A percentile compares a stretch with the other conserved stretches of the same genome.
Evolutionary conservation across 2,113 vertebrate species (phyloP).

Genomic region (Urocitellus parryii): DNA sequence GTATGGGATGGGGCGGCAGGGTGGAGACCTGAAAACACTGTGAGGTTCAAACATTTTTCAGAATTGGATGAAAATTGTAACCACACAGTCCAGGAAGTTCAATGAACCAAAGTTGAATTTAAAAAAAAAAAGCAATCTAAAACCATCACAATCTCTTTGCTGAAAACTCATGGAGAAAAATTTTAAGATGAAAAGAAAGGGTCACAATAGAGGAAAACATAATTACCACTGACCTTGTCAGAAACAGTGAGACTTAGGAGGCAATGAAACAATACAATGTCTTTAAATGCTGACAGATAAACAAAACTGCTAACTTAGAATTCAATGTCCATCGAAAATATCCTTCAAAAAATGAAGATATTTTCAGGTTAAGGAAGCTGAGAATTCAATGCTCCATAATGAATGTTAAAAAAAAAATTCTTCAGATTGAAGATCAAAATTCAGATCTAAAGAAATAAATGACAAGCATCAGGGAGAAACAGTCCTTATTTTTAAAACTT

Average conservation of each 20-base stretch:
- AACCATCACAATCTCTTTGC: background rate
- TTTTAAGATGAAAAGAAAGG: background rate
- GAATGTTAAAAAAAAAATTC: background rate
- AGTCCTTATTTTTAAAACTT: background rate
- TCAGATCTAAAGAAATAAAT: background rate
- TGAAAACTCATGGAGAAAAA: background rate
- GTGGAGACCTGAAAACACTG: background rate
- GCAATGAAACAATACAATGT: background rate
- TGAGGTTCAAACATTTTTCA: background rate
- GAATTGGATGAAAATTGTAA: background rate
- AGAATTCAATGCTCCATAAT: background rate
- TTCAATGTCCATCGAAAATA: background rate
- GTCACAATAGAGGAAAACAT: background rate
- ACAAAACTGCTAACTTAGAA: background rate
- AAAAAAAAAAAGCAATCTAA: background rate
- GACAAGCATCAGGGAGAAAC: background rate
- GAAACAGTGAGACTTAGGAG: background rate
- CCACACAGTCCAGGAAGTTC: background rate
- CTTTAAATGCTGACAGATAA: background rate
- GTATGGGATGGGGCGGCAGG: too few relatives aligned
- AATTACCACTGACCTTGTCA: background rate
- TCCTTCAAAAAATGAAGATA: background rate
- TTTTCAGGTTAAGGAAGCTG: background rate
- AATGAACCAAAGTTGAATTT: background rate
- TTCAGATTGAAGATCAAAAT: conserved; percentile 14